phyloP scores from a whole-genome alignment of 2,888 invertebrate species.

The Galerucella calmariensis region DNA sequence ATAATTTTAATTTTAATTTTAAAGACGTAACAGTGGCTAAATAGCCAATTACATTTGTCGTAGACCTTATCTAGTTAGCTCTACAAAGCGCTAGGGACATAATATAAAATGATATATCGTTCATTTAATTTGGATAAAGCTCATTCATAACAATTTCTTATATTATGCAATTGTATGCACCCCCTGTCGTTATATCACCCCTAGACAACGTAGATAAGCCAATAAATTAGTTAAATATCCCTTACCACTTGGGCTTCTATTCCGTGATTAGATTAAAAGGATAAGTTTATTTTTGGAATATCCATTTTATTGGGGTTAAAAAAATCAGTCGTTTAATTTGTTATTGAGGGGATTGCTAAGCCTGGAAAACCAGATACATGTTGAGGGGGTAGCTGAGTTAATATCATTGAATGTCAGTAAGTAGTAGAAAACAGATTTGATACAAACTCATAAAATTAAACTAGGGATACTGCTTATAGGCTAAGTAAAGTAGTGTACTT shows the following conservation, averaged over 20 bases:
- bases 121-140: slow-evolving; percentile 22
- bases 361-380: background rate
- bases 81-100: slow-evolving; percentile 6
- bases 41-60: background rate
- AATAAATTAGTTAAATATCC: slow-evolving; percentile 22
- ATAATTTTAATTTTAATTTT: background rate
- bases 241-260: slow-evolving; percentile 9
- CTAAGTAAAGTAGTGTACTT: too few relatives aligned
- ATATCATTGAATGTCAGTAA: background rate
- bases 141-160: slow-evolving; percentile 20
- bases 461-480: too few relatives aligned
- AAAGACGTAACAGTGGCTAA: background rate
- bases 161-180: slow-evolving; percentile 25
- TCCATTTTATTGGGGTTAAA: slow-evolving; percentile 1
- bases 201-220: slow-evolving; percentile 17
- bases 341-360: background rate
- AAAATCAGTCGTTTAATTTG: background rate
- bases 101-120: slow-evolving; percentile 25
- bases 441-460: background rate
- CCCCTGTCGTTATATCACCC: slow-evolving; percentile 28
- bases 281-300: background rate
- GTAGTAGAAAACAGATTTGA: background rate
- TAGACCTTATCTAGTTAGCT: slow-evolving; percentile 14
- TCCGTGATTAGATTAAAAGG: slow-evolving; percentile 11
- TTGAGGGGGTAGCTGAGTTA: background rate